A percentile compares a stretch with the other conserved stretches of the same genome.
These are phyloP conservation scores for Brachyhypopomus gauderio DNA, from an alignment of 2,113 vertebrate species.

Conservation along the genomic window DNA sequence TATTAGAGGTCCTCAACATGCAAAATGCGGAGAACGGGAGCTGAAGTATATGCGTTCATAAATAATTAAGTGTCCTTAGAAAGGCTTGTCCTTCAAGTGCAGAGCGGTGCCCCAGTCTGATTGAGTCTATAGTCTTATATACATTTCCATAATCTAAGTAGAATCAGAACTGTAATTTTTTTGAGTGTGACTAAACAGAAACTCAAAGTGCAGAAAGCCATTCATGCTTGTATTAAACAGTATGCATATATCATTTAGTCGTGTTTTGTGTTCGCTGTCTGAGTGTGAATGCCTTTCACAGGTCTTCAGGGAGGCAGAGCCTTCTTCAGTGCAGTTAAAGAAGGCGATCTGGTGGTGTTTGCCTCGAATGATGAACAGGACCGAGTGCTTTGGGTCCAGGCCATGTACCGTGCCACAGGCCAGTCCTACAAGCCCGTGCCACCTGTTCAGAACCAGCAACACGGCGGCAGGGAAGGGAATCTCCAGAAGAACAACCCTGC, in stretches of 20 bases:
- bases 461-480: slow-evolving; percentile 80
- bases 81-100: slow-evolving; percentile 12
- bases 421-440: slow-evolving; percentile 94
- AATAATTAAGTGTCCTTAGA: neutral
- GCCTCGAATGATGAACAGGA: slow-evolving; percentile 94
- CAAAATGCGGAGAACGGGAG: neutral
- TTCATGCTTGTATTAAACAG: neutral
- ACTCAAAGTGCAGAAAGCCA: neutral
- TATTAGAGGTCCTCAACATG: neutral
- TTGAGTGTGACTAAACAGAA: neutral
- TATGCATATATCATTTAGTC: neutral
- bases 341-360: slow-evolving; percentile 91
- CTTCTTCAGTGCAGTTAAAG: slow-evolving; percentile 95
- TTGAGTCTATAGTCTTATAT: neutral
- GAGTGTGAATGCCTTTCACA: slow-evolving; percentile 56
- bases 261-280: neutral
- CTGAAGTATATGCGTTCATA: neutral
- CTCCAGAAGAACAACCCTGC: slow-evolving; percentile 69
- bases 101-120: neutral
- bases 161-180: neutral
- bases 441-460: slow-evolving; percentile 80
- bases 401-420: slow-evolving; percentile 95
- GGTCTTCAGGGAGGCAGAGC: slow-evolving; percentile 88
- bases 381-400: slow-evolving; percentile 92
- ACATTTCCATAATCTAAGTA: neutral